phyloP scores from a whole-genome alignment of 2,797 vertebrate genomes.

The Heteromormyrus szaboi region DNA sequence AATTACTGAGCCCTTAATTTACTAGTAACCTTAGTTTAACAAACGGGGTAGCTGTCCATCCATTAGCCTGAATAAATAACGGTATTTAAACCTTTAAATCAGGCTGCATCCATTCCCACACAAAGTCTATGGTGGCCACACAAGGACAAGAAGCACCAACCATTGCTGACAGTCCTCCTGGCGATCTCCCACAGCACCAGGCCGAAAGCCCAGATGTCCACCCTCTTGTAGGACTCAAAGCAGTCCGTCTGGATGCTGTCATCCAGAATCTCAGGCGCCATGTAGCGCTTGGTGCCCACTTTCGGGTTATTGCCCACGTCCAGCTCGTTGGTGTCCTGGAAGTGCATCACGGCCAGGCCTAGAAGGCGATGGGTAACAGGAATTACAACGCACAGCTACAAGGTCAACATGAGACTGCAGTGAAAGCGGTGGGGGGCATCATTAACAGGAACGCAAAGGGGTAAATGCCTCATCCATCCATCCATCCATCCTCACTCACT shows the following conservation, averaged over 20 bases:
- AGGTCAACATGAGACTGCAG: neutral
- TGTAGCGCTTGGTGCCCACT: slow-evolving; percentile 95
- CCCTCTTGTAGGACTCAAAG: slow-evolving; percentile 93
- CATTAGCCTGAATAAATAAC: neutral
- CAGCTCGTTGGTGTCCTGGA: slow-evolving; percentile 92
- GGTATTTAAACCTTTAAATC: neutral
- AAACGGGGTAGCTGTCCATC: neutral
- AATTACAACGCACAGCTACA: neutral
- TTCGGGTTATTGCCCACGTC: slow-evolving; percentile 96
- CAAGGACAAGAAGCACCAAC: slow-evolving; percentile 55
- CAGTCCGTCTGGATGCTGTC: slow-evolving; percentile 95
- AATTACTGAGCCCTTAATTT: neutral
- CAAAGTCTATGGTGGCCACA: neutral
- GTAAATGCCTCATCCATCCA: neutral
- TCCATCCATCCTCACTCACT: neutral
- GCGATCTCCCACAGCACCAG: slow-evolving; percentile 95
- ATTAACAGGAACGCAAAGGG: neutral
- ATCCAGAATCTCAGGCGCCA: slow-evolving; percentile 93
- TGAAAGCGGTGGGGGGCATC: neutral
- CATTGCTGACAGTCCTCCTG: slow-evolving; percentile 91
- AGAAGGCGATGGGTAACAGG: too few species aligned
- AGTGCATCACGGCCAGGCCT: slow-evolving; percentile 97
- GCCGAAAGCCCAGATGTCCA: slow-evolving; percentile 95
- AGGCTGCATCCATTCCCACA: neutral
- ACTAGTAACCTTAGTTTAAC: neutral